phyloP scores from a whole-genome alignment of 1,140 invertebrate genomes.

The Bombus pascuorum region DNA sequence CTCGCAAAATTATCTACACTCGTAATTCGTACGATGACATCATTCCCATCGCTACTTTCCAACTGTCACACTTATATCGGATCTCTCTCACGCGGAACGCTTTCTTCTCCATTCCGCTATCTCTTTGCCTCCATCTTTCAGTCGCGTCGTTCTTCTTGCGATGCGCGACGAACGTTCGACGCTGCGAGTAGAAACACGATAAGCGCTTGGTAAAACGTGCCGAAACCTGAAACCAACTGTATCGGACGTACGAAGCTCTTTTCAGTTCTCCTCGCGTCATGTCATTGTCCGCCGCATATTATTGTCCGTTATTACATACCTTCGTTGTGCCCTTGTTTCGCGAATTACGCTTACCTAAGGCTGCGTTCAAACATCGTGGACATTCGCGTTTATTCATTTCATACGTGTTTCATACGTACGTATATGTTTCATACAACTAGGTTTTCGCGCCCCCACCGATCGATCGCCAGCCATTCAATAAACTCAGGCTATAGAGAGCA shows the following conservation, averaged over 20 bases:
- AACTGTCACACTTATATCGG: constrained; percentile 49
- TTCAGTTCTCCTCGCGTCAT: constrained; percentile 7
- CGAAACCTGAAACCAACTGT: constrained; percentile 12
- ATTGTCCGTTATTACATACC: constrained; percentile 47
- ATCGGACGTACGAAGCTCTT: constrained; percentile 33
- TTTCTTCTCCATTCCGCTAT: constrained; percentile 28
- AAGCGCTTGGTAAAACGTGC: constrained; percentile 34
- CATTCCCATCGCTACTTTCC: constrained; percentile 41
- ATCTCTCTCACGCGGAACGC: constrained; percentile 34
- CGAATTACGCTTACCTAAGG: not conserved
- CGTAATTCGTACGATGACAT: constrained; percentile 26
- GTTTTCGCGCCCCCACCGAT: not conserved
- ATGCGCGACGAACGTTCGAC: not conserved
- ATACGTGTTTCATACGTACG: not conserved
- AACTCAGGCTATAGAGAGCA: not conserved
- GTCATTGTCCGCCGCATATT: constrained; percentile 17
- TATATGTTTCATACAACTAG: not conserved
- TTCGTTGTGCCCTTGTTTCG: not conserved
- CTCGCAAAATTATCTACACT: not conserved
- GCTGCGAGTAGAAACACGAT: not conserved
- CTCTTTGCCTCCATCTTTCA: not conserved
- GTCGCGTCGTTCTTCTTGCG: not conserved
- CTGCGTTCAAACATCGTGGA: not conserved
- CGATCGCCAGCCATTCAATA: not conserved
- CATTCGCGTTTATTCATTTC: not conserved